Percentiles rank a stretch among this genome's conserved stretches.
These are phyloP conservation scores for Solea senegalensis DNA, from an alignment of 2,113 vertebrate species.

Conservation along the genomic window DNA sequence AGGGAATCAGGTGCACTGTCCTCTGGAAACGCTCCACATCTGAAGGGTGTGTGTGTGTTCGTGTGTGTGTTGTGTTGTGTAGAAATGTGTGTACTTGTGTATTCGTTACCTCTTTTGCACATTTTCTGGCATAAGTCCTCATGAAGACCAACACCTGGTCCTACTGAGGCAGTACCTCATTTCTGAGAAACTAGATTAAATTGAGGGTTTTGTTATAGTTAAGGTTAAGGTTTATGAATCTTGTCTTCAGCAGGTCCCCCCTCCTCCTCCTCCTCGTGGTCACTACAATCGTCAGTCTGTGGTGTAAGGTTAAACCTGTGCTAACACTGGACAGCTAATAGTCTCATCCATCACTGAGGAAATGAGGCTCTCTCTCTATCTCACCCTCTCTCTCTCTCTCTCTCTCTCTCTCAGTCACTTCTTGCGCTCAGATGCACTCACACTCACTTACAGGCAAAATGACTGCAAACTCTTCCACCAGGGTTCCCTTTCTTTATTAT, in stretches of 20 bases:
- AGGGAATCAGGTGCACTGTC: conserved; percentile 79
- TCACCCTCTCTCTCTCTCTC: conserved; percentile 10
- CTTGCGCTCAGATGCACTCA: conserved; percentile 42
- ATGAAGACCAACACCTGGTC: too few species aligned
- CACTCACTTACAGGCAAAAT: conserved; percentile 53
- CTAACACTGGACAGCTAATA: conserved; percentile 66
- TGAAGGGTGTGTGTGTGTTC: conserved; percentile 52
- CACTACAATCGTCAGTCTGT: conserved; percentile 2
- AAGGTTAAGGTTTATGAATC: not conserved
- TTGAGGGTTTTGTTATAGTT: too few species aligned
- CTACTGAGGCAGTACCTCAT: too few species aligned
- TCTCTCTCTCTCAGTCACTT: conserved; percentile 34
- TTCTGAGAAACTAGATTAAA: too few species aligned
- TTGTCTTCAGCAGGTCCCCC: conserved; percentile 1
- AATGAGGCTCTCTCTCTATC: conserved; percentile 55
- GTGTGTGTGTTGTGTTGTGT: conserved; percentile 30
- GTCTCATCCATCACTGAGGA: conserved; percentile 73
- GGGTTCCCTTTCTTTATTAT: conserved; percentile 76
- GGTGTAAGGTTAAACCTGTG: conserved; percentile 65
- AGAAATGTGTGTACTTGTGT: not conserved
- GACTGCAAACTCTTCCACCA: conserved; percentile 57
- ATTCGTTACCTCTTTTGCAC: not conserved
- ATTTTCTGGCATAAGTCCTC: too few species aligned
- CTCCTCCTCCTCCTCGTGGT: conserved; percentile 3
- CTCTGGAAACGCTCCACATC: conserved; percentile 61